Conservation (phyloP, 2,113 vertebrate species). For the Strix aluco region DNA sequence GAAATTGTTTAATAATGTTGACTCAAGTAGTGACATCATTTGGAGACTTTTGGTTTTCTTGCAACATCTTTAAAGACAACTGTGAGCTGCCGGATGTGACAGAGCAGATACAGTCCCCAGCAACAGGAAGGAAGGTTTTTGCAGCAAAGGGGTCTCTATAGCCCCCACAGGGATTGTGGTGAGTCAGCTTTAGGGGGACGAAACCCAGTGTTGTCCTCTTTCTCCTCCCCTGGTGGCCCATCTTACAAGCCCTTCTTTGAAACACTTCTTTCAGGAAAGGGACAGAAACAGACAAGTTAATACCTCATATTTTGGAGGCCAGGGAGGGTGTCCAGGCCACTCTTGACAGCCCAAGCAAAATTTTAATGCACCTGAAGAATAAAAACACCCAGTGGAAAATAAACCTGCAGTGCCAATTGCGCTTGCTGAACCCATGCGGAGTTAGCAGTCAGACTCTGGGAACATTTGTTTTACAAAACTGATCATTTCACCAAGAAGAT, state of each 20-base stretch:
- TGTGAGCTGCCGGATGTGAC: background rate
- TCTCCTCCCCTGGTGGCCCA: background rate
- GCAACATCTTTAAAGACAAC: background rate
- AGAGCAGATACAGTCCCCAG: background rate
- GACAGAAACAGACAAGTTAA: background rate
- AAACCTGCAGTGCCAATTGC: background rate
- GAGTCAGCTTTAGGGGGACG: background rate
- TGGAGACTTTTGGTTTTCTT: conserved; percentile 44
- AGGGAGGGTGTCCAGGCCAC: background rate
- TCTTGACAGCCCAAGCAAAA: background rate
- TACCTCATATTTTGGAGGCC: background rate
- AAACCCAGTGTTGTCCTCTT: background rate
- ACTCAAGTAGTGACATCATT: conserved; percentile 62
- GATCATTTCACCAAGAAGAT: background rate
- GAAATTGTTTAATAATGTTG: conserved; percentile 72
- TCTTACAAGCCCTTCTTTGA: background rate
- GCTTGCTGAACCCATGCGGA: background rate
- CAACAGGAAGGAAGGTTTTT: background rate
- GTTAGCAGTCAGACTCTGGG: fast-evolving
- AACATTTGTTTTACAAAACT: background rate
- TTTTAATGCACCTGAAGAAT: background rate
- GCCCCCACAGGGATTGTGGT: background rate
- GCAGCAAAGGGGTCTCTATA: background rate
- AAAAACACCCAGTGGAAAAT: background rate
- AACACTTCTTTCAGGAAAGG: background rate